These are phyloP conservation scores for Pristionchus japonicus DNA, from an alignment of 2,888 invertebrate genomes.

Conservation along the genomic window DNA sequence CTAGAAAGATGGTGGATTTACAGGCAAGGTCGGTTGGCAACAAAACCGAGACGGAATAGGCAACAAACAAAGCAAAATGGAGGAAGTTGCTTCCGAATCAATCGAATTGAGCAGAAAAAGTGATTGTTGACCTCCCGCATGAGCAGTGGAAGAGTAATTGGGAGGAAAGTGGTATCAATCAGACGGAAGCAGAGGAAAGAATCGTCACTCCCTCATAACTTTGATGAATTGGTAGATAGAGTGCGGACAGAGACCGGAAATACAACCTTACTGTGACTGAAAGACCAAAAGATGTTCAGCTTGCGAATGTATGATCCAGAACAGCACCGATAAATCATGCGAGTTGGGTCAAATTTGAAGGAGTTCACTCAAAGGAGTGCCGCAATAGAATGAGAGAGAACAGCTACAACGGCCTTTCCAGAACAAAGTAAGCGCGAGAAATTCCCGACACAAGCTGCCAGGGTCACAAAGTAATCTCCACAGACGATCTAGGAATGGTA, in stretches of 20 bases:
- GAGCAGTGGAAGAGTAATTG: background rate
- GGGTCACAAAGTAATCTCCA: background rate
- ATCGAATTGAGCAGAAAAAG: background rate
- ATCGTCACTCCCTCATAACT: background rate
- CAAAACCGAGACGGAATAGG: background rate
- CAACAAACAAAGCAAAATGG: background rate
- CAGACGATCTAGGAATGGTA: background rate
- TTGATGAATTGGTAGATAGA: slow-evolving; percentile 1
- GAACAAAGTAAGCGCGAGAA: slow-evolving; percentile 7
- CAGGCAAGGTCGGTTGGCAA: background rate
- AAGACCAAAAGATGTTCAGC: too few species aligned
- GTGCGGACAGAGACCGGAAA: background rate
- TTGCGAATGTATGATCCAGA: too few species aligned
- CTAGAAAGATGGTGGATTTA: background rate
- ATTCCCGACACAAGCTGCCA: background rate
- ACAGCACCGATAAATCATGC: too few species aligned
- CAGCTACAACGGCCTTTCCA: background rate
- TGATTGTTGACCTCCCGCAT: slow-evolving; percentile 8
- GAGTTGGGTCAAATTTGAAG: too few species aligned
- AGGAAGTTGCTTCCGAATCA: background rate
- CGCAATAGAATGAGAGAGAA: background rate
- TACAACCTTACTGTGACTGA: background rate
- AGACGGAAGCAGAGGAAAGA: background rate
- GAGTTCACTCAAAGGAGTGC: background rate
- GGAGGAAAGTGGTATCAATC: slow-evolving; percentile 20